phyloP scores from a whole-genome alignment of 2,888 invertebrate genomes.

The Clepsis dumicolana region DNA sequence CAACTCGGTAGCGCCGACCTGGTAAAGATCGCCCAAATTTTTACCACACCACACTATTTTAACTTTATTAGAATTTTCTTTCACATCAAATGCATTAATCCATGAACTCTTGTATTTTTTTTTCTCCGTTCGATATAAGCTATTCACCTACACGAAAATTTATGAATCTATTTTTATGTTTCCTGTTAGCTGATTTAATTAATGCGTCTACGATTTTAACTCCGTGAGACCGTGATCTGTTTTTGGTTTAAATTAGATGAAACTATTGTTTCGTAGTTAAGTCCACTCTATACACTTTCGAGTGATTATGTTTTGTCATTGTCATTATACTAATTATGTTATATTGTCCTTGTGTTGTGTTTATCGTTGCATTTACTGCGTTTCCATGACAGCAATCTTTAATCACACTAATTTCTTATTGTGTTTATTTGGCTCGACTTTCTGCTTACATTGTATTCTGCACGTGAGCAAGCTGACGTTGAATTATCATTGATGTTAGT shows the following conservation, averaged over 20 bases:
- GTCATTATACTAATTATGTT: not conserved
- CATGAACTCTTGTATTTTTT: too few species aligned
- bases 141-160: too few species aligned
- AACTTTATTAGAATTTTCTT: too few species aligned
- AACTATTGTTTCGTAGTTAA: not conserved
- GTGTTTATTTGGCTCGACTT: slow-evolving; percentile 11
- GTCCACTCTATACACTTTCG: not conserved
- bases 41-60: too few species aligned
- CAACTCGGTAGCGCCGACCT: too few species aligned
- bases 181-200: slow-evolving; percentile 31
- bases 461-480: slow-evolving; percentile 25
- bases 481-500: not conserved
- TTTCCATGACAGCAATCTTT: slow-evolving; percentile 10
- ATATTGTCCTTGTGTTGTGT: not conserved
- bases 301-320: not conserved
- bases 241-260: not conserved
- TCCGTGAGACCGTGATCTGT: not conserved
- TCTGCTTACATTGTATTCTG: slow-evolving; percentile 7
- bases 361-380: slow-evolving; percentile 2
- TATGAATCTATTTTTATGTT: slow-evolving; percentile 30
- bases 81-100: too few species aligned
- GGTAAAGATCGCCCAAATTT: too few species aligned
- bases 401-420: not conserved
- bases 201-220: slow-evolving; percentile 30
- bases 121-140: too few species aligned